phyloP scores from a whole-genome alignment of 2,113 vertebrate genomes.

The Shinisaurus crocodilurus region DNA sequence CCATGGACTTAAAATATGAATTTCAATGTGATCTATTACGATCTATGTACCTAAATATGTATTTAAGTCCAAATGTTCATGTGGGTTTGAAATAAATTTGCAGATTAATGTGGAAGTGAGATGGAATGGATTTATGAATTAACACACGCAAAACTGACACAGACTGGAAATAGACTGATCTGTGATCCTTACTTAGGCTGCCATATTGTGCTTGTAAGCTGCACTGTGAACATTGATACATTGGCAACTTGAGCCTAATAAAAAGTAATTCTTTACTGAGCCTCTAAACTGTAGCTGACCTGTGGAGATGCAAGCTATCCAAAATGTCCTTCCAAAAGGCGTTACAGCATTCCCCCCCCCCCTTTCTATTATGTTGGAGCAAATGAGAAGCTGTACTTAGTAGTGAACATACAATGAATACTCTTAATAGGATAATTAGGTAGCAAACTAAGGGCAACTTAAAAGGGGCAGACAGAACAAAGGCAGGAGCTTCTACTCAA shows the following conservation, averaged over 20 bases:
- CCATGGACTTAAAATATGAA: background rate
- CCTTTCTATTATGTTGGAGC: background rate
- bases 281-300: background rate
- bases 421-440: constrained; percentile 6
- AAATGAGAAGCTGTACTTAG: background rate
- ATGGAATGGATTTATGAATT: background rate
- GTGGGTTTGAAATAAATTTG: background rate
- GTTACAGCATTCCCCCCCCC: background rate
- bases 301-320: background rate
- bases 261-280: background rate
- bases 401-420: background rate
- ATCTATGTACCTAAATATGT: background rate
- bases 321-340: background rate
- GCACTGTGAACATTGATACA: background rate
- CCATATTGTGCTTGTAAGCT: too few relatives aligned
- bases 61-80: background rate
- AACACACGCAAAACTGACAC: background rate
- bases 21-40: too few relatives aligned
- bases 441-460: background rate
- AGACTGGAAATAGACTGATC: background rate
- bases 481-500: background rate
- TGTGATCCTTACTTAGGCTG: background rate
- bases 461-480: background rate
- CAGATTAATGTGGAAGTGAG: background rate
- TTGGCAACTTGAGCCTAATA: background rate